These are phyloP conservation scores for Phoebastria nigripes DNA, from an alignment of 2,797 vertebrate genomes.

Conservation along the genomic window DNA sequence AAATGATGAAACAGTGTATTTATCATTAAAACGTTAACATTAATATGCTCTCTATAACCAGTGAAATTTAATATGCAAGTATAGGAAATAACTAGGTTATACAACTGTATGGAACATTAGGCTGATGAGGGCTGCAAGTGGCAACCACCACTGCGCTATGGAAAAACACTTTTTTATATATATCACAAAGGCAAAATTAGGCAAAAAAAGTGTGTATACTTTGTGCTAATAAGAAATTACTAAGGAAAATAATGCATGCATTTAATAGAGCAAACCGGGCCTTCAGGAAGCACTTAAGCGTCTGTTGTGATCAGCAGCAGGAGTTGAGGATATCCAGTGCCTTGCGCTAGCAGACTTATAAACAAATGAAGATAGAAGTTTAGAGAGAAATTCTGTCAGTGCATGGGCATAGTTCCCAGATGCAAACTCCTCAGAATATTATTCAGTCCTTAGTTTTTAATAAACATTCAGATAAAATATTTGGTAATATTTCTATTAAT, in stretches of 20 bases:
- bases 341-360: neutral
- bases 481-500: neutral
- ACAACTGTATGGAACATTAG: neutral
- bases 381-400: neutral
- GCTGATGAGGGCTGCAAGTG: conserved; percentile 28
- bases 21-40: neutral
- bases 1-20: conserved; percentile 6
- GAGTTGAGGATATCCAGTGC: conserved; percentile 6
- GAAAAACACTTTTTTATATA: neutral
- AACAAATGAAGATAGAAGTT: conserved; percentile 9
- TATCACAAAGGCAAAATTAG: neutral
- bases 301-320: neutral
- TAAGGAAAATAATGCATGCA: neutral
- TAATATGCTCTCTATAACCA: neutral
- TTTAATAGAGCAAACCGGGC: neutral
- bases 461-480: neutral
- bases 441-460: neutral
- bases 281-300: neutral
- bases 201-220: neutral
- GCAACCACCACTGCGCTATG: neutral
- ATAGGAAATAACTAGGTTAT: neutral
- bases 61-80: neutral
- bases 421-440: neutral
- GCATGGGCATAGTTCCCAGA: neutral
- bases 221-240: neutral